Evolutionary conservation across 2,888 invertebrate genomes (phyloP).

Genomic region (Philopedon plagiatum): DNA sequence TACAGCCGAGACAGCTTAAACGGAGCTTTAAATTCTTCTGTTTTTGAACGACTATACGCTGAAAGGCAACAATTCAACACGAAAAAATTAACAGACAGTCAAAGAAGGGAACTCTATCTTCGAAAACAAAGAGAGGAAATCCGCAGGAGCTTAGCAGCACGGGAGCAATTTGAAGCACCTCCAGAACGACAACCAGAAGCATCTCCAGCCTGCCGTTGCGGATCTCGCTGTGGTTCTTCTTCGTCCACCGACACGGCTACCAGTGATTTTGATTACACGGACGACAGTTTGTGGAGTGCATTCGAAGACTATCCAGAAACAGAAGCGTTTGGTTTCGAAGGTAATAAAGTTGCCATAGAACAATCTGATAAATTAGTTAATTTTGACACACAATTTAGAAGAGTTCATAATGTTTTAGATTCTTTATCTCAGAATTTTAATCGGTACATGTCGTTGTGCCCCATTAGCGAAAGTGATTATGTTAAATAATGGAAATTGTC

Average conservation of each 20-base stretch:
- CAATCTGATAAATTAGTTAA: background rate
- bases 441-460: background rate
- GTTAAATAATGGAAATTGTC: no score
- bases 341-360: background rate
- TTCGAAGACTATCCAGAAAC: background rate
- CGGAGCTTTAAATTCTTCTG: slow-evolving; percentile 8
- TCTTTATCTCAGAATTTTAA: background rate
- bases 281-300: background rate
- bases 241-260: background rate
- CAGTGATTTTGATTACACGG: background rate
- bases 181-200: background rate
- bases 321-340: background rate
- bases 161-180: no score
- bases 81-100: slow-evolving; percentile 26
- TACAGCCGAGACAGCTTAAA: slow-evolving; percentile 18
- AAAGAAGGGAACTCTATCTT: slow-evolving; percentile 23
- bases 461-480: background rate
- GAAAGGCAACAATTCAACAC: slow-evolving; percentile 29
- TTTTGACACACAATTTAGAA: background rate
- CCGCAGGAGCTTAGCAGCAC: background rate
- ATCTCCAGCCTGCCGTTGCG: background rate
- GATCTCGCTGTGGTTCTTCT: background rate
- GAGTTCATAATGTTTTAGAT: background rate
- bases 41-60: slow-evolving; percentile 39
- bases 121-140: slow-evolving; percentile 13